Base-by-base conservation (phyloP, 2,113 vertebrate genomes). In the Otolemur garnettii region DNA sequence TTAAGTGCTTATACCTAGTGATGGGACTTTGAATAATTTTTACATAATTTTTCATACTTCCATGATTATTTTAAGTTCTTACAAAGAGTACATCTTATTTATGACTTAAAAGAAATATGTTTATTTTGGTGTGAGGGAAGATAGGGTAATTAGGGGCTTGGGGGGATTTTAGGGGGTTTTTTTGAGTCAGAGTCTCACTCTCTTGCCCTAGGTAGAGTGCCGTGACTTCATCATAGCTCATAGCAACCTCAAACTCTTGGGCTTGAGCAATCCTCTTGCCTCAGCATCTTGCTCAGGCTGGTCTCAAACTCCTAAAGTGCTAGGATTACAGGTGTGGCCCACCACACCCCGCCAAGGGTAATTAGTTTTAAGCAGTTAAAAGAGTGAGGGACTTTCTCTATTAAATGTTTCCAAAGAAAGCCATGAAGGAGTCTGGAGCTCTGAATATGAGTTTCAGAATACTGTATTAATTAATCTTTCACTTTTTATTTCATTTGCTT, bases 61-160 rank as follows among this genome's bases (percentile, higher is more conserved):
- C 2, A 87, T 60, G 30, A 78, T 91, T 94, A 92, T 87, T 74
- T 94, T 28, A 83, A 28, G 19, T 74, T 94, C 89, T 96, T 88
- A 87, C 24, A 74, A 96, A 94, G 66, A 94, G 21, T 4, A 45
- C 22, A 71, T 93, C 50, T 55, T 62, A 71, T 80, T 82, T 94
- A 77, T 90, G 14, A 64, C 66, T 74, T 7, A 30, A 88, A 86
- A 75, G 45, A 92, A 26, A 7, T 55, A 71, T 78, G 19, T 90
- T 55, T 24, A 17, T 83, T 96, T 95, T 69, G 4, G 19, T 2
- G 4, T 14, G 22, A 30, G 55, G 42, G 11, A 64, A 59, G 55
- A 84, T 68, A 50, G 45, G 45, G 8, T 50, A 50, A 50, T 50
- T 50, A 50, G 8, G 45, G 45, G 45, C 9, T 50, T 50, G 45